Base-by-base conservation (phyloP, 1,140 invertebrate genomes). In the Hycleus phaleratus region DNA sequence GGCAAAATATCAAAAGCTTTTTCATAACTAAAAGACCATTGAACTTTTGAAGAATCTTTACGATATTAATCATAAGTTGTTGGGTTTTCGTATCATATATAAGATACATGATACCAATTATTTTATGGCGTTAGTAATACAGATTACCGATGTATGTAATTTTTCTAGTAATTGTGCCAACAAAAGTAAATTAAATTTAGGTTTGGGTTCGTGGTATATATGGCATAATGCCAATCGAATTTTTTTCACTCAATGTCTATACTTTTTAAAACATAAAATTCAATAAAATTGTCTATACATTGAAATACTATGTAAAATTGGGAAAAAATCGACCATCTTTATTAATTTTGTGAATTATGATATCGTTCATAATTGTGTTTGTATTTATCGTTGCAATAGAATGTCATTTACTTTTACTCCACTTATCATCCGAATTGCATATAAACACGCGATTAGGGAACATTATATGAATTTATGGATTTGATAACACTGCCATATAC, bases 151-250 rank as follows among this genome's bases (percentile, higher is more conserved):
- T 49, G 48, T 49, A 32, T 53, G 12, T 24, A 25, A 24, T 45
- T 53, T 45, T 53, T 44, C n/a, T 44, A 12, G 51, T 44, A 44
- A 44, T 53, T 53, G 40, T 53, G 51, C 51, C 51, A 53, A 51
- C 49, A 42, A 42, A 44, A 53, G 40, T 43, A 44, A 32, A 53
- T 53, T 53, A 44, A 53, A 53, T 53, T 53, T 53, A 53, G 51
- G 51, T 40, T 18, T 9, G 51, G 51, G 26, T 43, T 44, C 49
- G 38, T 42, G 38, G 49, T 42, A 53, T 53, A 44, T 53, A 24
- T 53, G 51, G 51, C 24, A 9, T 7, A 4, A 6, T 44, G 51
- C 51, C 51, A 44, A 18, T 32, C 7, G 7, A 46, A 24, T n/a
- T 46, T 46, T 24, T 18, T 18, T 11, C 18, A 8, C 12, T 46